Evolutionary conservation across 2,797 vertebrate species (phyloP).

Genomic region (Bovichtus diacanthus): DNA sequence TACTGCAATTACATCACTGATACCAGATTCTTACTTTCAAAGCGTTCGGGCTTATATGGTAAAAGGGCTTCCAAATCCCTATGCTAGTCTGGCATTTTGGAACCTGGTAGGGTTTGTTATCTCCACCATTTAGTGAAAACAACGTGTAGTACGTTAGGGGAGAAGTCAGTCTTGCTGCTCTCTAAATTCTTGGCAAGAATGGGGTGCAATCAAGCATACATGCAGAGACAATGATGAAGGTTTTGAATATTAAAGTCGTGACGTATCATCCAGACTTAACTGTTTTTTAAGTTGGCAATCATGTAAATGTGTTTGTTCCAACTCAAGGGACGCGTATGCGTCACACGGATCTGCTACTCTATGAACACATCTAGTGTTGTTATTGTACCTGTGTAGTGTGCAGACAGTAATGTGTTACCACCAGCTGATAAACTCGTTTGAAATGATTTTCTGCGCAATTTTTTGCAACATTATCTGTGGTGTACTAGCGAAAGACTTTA

Average conservation of each 20-base stretch:
- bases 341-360: neutral
- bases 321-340: neutral
- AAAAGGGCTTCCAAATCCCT: neutral
- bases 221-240: neutral
- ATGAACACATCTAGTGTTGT: neutral
- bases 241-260: neutral
- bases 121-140: constrained; percentile 1
- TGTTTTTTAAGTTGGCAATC: neutral
- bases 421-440: constrained; percentile 13
- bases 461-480: neutral
- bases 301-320: neutral
- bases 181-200: neutral
- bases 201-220: neutral
- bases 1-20: neutral
- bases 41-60: neutral
- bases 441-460: neutral
- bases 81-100: neutral
- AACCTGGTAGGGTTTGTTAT: constrained; percentile 1
- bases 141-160: neutral
- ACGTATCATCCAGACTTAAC: neutral
- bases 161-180: neutral
- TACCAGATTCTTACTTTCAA: neutral
- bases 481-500: neutral
- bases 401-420: neutral
- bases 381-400: neutral